phyloP scores from a whole-genome alignment of 2,113 vertebrate genomes.

The Oostethus manadensis region DNA sequence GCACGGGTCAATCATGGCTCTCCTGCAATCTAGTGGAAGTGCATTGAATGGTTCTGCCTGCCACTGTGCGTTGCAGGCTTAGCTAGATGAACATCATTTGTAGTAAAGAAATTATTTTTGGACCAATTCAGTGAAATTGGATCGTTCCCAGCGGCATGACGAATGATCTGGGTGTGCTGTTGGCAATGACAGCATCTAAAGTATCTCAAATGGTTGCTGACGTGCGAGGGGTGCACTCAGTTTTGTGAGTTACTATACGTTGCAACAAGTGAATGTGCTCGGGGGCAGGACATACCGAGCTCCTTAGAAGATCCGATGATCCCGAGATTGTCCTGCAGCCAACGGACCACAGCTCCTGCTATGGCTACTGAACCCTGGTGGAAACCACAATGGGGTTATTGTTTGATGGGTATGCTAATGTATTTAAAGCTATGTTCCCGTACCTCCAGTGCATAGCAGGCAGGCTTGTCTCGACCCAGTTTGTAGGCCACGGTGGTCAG shows the following conservation, averaged over 20 bases:
- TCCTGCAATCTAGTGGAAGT: background rate
- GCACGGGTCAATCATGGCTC: no score
- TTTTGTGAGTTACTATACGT: no score
- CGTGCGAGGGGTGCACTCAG: no score
- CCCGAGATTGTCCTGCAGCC: slow-evolving; percentile 94
- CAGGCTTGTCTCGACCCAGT: slow-evolving; percentile 82
- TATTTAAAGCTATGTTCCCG: background rate
- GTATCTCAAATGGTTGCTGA: no score
- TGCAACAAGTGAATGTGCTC: no score
- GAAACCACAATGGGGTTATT: background rate
- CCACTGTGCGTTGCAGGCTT: background rate
- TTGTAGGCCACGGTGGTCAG: slow-evolving; percentile 94
- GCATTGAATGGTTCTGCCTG: background rate
- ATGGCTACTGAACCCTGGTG: slow-evolving; percentile 94
- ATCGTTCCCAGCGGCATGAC: no score
- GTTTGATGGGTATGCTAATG: background rate
- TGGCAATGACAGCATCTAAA: no score
- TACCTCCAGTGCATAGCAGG: slow-evolving; percentile 88
- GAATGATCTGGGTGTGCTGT: no score
- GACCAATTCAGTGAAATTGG: background rate
- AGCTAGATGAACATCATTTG: background rate
- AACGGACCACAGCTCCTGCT: slow-evolving; percentile 90
- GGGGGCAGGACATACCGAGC: slow-evolving; percentile 74
- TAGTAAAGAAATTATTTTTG: background rate
- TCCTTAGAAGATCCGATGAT: slow-evolving; percentile 82